Evolutionary conservation across 1,140 invertebrate genomes (phyloP), one percentile per base, ranked within the genome.

Genomic region (Macrobrachium rosenbergii): DNA sequence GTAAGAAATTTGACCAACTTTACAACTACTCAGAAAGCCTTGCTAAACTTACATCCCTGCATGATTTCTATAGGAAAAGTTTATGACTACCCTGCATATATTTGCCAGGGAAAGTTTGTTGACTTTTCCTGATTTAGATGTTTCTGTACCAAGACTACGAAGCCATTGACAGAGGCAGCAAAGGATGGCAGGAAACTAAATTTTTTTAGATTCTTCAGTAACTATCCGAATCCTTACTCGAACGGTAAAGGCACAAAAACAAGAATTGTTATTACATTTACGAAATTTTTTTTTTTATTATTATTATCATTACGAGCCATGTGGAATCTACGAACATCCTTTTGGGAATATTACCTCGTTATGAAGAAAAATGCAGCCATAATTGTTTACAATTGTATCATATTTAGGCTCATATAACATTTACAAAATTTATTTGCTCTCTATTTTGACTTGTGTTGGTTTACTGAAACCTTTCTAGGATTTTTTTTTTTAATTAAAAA

Each of bases 141-240:
- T 87, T 77, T 72, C 84, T n/a, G 12, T 87, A 87, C 28, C 84
- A 87, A 28, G 84, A 81, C 78, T 87, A 87, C 58, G 84, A 87
- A 28, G 72, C 28, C 21, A 87, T 87, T 62, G 67, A 87, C 67
- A 43, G 84, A 16, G 78, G 78, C 43, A 69, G 82, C 19, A 69
- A 69, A 2, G 84, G 84, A 78, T 14, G 76, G 83, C 2, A 23
- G 75, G n/a, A 67, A 23, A 23, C 8, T 21, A 21, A n/a, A n/a
- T n/a, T n/a, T n/a, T n/a, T 12, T 21, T 43, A 21, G 77, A 87
- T 23, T 73, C 12, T n/a, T 64, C 73, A 7, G 77, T 78, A 7
- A 72, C 77, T 23, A 78, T 87, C 17, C 63, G 84, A 23, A 87
- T 78, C 0, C 37, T 87, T 5, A 78, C 84, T 43, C 78, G 69